A percentile compares a stretch with the other conserved stretches of the same genome.
Conservation (phyloP, 2,113 vertebrate genomes). For the Lathamus discolor region DNA sequence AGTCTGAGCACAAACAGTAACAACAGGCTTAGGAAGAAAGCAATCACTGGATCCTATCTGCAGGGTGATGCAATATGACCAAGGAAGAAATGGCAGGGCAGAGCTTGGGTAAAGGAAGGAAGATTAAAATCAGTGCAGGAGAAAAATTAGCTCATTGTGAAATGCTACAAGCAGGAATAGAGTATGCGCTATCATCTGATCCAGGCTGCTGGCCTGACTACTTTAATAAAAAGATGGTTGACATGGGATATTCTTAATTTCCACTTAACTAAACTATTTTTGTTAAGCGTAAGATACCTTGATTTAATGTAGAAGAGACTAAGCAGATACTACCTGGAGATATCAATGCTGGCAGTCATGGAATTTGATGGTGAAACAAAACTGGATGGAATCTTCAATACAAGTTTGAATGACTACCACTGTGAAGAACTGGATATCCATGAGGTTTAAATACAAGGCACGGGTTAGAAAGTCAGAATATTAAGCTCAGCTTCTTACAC, state of each 20-base stretch:
- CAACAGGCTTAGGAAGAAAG: background rate
- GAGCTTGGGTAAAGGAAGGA: background rate
- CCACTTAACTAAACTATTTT: background rate
- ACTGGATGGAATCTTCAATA: background rate
- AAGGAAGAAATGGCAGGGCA: background rate
- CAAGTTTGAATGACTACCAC: background rate
- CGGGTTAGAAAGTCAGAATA: background rate
- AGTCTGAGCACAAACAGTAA: background rate
- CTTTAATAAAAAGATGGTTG: background rate
- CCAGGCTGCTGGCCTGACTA: background rate
- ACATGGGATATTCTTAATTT: background rate
- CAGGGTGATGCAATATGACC: background rate
- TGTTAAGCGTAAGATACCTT: background rate
- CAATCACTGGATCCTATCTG: rapidly evolving
- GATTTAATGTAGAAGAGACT: background rate
- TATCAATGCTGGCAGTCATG: background rate
- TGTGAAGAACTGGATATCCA: background rate
- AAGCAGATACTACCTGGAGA: background rate
- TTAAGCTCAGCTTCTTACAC: background rate
- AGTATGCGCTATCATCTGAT: background rate
- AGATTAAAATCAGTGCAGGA: background rate
- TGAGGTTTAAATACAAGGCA: background rate
- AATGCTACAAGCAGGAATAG: background rate
- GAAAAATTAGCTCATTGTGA: background rate
- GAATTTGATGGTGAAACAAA: background rate